These are phyloP conservation scores for Bombus cullumanus DNA, from an alignment of 1,140 invertebrate genomes.

Conservation along the genomic window DNA sequence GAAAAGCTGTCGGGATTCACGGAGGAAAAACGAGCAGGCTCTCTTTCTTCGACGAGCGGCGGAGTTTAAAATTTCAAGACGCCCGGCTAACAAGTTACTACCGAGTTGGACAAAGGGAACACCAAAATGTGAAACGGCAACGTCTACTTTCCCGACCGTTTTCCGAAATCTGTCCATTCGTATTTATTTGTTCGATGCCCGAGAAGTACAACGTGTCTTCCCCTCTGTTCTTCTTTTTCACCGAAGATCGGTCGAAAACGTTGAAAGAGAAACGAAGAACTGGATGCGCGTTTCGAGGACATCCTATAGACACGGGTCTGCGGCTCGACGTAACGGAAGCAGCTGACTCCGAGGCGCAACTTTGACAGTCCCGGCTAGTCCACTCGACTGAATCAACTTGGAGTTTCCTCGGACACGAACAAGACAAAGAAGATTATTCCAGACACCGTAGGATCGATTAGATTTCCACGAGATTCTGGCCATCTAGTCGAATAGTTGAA, in stretches of 20 bases:
- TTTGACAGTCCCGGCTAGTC: slow-evolving; percentile 33
- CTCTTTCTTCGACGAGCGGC: neutral
- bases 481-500: neutral
- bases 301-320: neutral
- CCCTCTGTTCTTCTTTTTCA: neutral
- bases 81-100: neutral
- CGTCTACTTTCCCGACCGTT: neutral
- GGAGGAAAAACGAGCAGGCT: neutral
- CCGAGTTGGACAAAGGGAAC: neutral
- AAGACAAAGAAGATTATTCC: neutral
- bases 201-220: neutral
- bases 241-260: no score
- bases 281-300: neutral
- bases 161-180: neutral
- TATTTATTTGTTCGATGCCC: neutral
- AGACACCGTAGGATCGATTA: neutral
- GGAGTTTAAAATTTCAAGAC: slow-evolving; percentile 1
- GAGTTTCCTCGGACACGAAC: neutral
- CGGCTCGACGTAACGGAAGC: slow-evolving; percentile 19
- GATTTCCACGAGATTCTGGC: neutral
- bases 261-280: neutral
- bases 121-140: neutral
- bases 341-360: slow-evolving; percentile 29
- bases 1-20: neutral
- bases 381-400: neutral